Percentiles rank a stretch among this genome's conserved stretches.
Conservation (phyloP, 53 echinoderm and acorn worm species). For the Echinarachnius parma region DNA sequence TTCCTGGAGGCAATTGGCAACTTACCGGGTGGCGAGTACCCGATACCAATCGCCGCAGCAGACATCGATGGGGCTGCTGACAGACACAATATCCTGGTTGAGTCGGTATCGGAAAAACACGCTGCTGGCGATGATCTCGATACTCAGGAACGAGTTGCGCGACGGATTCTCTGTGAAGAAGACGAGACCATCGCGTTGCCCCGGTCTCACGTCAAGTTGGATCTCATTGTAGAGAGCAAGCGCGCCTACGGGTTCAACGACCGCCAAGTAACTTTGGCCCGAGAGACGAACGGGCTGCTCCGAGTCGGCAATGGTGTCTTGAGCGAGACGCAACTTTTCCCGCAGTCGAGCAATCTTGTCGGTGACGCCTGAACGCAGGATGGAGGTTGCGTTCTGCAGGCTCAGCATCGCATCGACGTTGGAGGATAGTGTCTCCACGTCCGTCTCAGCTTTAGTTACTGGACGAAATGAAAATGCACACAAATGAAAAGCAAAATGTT, state of each 20-base stretch:
- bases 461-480: neutral
- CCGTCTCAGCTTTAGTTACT: slow-evolving; percentile 60
- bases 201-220: slow-evolving; percentile 63
- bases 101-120: slow-evolving; percentile 65
- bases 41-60: slow-evolving; percentile 94
- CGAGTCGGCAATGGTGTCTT: slow-evolving; percentile 71
- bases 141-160: slow-evolving; percentile 55
- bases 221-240: slow-evolving; percentile 69
- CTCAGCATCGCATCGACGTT: slow-evolving; percentile 36
- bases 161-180: slow-evolving; percentile 73
- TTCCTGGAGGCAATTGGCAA: neutral
- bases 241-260: slow-evolving; percentile 30
- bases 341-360: slow-evolving; percentile 63
- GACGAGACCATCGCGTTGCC: slow-evolving; percentile 68
- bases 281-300: slow-evolving; percentile 74
- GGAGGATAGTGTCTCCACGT: slow-evolving; percentile 26
- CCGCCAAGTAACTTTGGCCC: slow-evolving; percentile 60
- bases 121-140: slow-evolving; percentile 74
- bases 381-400: slow-evolving; percentile 63
- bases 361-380: slow-evolving; percentile 60
- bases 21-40: slow-evolving; percentile 78
- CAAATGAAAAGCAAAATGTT: slow-evolving; percentile 4
- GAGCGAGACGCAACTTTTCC: slow-evolving; percentile 69
- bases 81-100: slow-evolving; percentile 63
- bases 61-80: slow-evolving; percentile 86